Evolutionary conservation across 2,888 invertebrate genomes (phyloP).

Genomic region (Cantharis flavilabris): DNA sequence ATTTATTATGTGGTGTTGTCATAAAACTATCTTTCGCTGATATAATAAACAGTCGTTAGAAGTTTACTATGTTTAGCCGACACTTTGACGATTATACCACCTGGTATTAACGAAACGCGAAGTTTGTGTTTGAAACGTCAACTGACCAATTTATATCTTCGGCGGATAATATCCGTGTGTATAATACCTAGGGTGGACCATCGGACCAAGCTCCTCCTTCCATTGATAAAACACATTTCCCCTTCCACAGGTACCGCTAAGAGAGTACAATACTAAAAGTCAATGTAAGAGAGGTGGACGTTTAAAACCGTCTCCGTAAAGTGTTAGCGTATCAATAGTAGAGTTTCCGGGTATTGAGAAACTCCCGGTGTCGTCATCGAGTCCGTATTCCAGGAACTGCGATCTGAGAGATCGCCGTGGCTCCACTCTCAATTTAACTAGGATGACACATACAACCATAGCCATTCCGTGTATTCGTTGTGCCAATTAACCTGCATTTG

Average conservation of each 20-base stretch:
- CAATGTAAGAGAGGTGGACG: slow-evolving; percentile 26
- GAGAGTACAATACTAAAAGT: slow-evolving; percentile 24
- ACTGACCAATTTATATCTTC: slow-evolving; percentile 35
- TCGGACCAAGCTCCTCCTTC: slow-evolving; percentile 27
- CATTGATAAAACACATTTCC: slow-evolving; percentile 33
- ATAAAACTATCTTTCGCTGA: slow-evolving; percentile 4
- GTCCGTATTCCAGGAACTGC: slow-evolving; percentile 29
- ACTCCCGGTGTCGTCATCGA: slow-evolving; percentile 33
- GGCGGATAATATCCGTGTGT: slow-evolving; percentile 33
- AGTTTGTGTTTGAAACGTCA: slow-evolving; percentile 32
- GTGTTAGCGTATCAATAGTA: slow-evolving; percentile 24
- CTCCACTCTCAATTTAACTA: slow-evolving; percentile 15
- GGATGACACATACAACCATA: slow-evolving; percentile 23
- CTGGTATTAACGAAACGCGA: slow-evolving; percentile 30
- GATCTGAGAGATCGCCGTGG: slow-evolving; percentile 17
- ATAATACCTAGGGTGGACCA: slow-evolving; percentile 29
- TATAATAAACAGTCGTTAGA: slow-evolving; percentile 6
- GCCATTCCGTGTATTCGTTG: slow-evolving; percentile 29
- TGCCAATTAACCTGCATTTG: slow-evolving; percentile 23
- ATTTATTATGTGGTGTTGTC: slow-evolving; percentile 6
- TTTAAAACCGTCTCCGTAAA: slow-evolving; percentile 16
- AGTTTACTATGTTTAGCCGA: slow-evolving; percentile 4
- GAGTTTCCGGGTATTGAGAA: slow-evolving; percentile 33
- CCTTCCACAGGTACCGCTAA: slow-evolving; percentile 29
- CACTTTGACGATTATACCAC: slow-evolving; percentile 22